These are phyloP conservation scores for Otis tarda DNA, from an alignment of 2,113 vertebrate genomes.

Conservation along the genomic window DNA sequence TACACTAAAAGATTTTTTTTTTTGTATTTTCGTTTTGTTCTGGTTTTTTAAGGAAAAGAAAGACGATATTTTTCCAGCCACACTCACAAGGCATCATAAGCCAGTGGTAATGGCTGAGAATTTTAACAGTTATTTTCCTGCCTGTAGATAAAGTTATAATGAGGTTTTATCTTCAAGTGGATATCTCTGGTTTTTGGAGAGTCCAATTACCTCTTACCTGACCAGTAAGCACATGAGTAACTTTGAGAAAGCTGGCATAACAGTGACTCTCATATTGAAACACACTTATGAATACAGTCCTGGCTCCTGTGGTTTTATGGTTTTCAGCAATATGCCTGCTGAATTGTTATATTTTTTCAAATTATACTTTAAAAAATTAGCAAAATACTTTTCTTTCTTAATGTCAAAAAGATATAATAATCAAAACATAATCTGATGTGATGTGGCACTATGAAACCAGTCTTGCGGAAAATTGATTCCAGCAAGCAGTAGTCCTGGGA, in stretches of 20 bases:
- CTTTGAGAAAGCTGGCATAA: not conserved
- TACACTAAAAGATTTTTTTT: not conserved
- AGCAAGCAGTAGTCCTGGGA: slow-evolving; percentile 19
- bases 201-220: not conserved
- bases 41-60: not conserved
- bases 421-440: slow-evolving; percentile 29
- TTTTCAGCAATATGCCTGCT: not conserved
- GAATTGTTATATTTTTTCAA: slow-evolving; percentile 2
- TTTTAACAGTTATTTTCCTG: not conserved
- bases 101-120: not conserved
- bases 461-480: slow-evolving; percentile 48
- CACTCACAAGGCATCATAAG: not conserved
- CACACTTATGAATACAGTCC: not conserved
- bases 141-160: not conserved
- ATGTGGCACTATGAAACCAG: slow-evolving; percentile 2
- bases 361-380: not conserved
- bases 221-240: not conserved
- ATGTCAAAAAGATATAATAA: slow-evolving; percentile 1
- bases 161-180: not conserved
- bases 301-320: slow-evolving; percentile 27
- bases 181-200: not conserved
- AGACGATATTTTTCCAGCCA: not conserved
- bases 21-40: not conserved
- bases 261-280: not conserved
- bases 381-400: not conserved